Evolutionary conservation across 2,797 vertebrate species (phyloP).

Genomic region (Morelia viridis): DNA sequence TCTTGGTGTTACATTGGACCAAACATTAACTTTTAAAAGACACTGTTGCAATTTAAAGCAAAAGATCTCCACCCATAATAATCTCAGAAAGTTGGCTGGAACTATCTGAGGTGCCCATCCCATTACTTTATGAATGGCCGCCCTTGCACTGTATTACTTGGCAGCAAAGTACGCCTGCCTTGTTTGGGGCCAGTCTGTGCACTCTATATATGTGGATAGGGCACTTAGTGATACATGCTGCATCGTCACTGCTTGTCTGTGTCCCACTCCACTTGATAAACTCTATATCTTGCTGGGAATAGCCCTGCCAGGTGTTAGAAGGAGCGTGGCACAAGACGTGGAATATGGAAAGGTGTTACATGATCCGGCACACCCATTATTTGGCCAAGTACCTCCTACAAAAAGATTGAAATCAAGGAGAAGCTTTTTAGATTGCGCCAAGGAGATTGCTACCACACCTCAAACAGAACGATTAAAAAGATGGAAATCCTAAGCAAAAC

Average conservation of each 20-base stretch:
- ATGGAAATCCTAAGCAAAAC: neutral
- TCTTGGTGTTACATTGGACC: too few species aligned
- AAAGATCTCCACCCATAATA: too few species aligned
- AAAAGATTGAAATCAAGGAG: neutral
- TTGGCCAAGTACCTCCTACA: neutral
- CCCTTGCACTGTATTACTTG: neutral
- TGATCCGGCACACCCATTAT: neutral
- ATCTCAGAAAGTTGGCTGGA: neutral
- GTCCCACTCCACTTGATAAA: neutral
- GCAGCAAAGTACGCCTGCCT: neutral
- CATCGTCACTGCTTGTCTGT: neutral
- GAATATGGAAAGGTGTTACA: neutral
- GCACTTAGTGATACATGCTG: neutral
- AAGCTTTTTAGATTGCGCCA: neutral
- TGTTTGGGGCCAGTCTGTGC: neutral
- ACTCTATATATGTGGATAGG: neutral
- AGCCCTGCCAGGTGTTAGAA: neutral
- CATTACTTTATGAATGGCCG: neutral
- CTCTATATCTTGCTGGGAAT: neutral
- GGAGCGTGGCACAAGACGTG: neutral
- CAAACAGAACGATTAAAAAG: neutral
- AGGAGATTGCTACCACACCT: neutral
- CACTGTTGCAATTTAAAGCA: too few species aligned
- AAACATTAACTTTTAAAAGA: too few species aligned
- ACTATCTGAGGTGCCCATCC: neutral